phyloP scores from a whole-genome alignment of 2,888 invertebrate genomes.

The Esperia sulphurella region DNA sequence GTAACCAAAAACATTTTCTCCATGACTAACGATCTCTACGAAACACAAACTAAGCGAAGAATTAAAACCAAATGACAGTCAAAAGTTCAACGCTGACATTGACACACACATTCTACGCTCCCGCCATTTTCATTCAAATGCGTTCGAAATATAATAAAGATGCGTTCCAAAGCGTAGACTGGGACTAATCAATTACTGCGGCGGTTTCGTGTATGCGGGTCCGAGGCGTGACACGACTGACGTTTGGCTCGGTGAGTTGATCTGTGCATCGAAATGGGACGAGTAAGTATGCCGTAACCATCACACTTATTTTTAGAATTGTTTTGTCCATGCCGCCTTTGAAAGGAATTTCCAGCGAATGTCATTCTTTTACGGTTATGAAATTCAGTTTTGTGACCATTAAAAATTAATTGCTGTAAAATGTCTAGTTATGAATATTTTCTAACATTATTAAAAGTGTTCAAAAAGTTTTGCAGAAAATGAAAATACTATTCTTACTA shows the following conservation, averaged over 20 bases:
- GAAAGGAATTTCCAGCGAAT: conserved; percentile 46
- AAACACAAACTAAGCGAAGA: conserved; percentile 21
- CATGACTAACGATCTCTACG: conserved; percentile 8
- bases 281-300: conserved; percentile 47
- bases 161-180: conserved; percentile 21
- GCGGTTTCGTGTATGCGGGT: conserved; percentile 29
- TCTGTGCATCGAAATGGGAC: conserved; percentile 46
- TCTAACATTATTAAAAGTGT: no score
- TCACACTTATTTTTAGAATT: conserved; percentile 59
- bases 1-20: conserved; percentile 14
- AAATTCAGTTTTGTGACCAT: background rate
- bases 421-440: no score
- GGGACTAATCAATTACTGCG: background rate
- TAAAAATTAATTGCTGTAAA: no score
- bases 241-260: conserved; percentile 35
- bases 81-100: conserved; percentile 23
- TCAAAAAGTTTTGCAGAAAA: no score
- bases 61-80: conserved; percentile 29
- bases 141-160: conserved; percentile 30
- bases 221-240: conserved; percentile 39
- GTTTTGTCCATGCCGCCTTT: conserved; percentile 29
- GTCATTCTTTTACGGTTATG: conserved; percentile 24
- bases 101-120: conserved; percentile 48
- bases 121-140: conserved; percentile 40
- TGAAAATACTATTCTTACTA: no score